These are phyloP conservation scores for Heliconius ethilla DNA, from an alignment of 2,888 invertebrate species.

Conservation along the genomic window DNA sequence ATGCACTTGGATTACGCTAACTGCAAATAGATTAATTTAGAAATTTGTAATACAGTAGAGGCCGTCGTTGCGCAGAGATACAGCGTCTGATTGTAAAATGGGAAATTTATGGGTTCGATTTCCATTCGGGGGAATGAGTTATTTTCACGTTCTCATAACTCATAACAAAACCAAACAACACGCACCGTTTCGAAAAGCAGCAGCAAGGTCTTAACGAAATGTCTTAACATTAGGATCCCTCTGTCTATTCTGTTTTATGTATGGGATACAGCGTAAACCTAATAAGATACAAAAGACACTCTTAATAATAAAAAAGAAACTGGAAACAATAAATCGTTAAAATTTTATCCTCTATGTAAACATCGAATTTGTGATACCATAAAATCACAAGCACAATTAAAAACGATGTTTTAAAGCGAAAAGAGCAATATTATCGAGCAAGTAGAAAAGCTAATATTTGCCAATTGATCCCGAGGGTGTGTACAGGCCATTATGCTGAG, in stretches of 20 bases:
- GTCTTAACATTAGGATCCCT: neutral
- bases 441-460: slow-evolving; percentile 66
- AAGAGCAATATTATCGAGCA: slow-evolving; percentile 42
- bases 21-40: neutral
- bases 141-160: neutral
- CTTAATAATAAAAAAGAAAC: neutral
- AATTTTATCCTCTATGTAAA: neutral
- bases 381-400: neutral
- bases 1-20: neutral
- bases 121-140: neutral
- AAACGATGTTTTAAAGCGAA: slow-evolving; percentile 24
- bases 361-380: neutral
- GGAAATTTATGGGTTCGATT: neutral
- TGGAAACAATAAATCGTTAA: neutral
- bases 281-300: neutral
- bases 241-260: too few species aligned
- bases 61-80: neutral
- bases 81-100: neutral
- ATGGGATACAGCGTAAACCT: too few species aligned
- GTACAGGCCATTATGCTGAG: slow-evolving; percentile 61
- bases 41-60: neutral
- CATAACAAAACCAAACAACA: neutral
- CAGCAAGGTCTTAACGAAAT: too few species aligned
- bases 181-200: too few species aligned
- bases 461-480: slow-evolving; percentile 59